Evolutionary conservation across 2,888 invertebrate species (phyloP), one percentile per base, ranked within the genome.

Genomic region (Erpobdella octoculata): DNA sequence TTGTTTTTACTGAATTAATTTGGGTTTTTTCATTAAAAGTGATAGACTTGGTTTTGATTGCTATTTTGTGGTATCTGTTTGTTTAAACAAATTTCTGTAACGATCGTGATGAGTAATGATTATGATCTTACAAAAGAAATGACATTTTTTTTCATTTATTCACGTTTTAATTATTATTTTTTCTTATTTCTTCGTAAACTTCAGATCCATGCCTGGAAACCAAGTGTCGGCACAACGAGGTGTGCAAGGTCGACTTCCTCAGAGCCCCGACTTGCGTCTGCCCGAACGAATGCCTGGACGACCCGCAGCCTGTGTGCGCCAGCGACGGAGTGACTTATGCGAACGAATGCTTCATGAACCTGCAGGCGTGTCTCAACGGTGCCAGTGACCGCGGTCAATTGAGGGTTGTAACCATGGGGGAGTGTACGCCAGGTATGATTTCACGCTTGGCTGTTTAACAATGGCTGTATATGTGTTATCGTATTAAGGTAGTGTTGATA

Each of bases 311-410:
- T 2, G 65, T 72, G 18, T 72, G 72, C 41, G 70, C 70, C 48
- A 70, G 37, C 46, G 59, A 72, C 21, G 72, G 70, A 18, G n/a
- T 70, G 31, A 72, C 70, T 0, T 72, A 72, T 33, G n/a, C 38
- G 37, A 72, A 53, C 58, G 70, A 70, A 41, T 72, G 72, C 25
- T 21, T 35, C 38, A 46, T 72, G 70, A 31, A 37, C 18, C 70
- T 35, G 8, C 25, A 67, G 28, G 25, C 37, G 5, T 67, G 67
- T 33, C 41, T 67, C 28, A 21, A 9, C 25, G 37, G 37, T 6
- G 28, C 12, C n/a, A n/a, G n/a, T n/a, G n/a, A n/a, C n/a, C n/a
- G n/a, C n/a, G n/a, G 31, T 28, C 21, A 21, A 3, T 25, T 46
- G 41, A 46, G 41, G 9, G 25, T 41, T 46, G 28, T 41, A 21